Evolutionary conservation across 1,140 invertebrate species (phyloP).

Genomic region (Hestina assimilis): DNA sequence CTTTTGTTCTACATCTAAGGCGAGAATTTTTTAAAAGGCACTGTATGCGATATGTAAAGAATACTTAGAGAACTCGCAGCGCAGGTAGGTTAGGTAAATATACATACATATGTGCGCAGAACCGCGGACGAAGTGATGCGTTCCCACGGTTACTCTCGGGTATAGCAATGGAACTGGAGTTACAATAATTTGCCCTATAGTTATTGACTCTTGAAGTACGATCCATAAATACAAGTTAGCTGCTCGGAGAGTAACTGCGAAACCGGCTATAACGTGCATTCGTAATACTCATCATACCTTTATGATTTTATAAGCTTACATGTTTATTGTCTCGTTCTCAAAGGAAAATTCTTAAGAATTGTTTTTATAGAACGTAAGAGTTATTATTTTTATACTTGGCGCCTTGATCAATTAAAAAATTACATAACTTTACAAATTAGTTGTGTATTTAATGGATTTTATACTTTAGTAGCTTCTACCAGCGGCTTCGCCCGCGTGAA

Average conservation of each 20-base stretch:
- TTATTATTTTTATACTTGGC: background rate
- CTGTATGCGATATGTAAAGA: constrained; percentile 29
- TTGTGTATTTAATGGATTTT: too few species aligned
- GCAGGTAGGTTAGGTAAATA: constrained; percentile 14
- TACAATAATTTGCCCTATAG: constrained; percentile 60
- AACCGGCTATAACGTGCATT: constrained; percentile 33
- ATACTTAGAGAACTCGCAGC: constrained; percentile 15
- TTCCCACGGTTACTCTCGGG: constrained; percentile 66
- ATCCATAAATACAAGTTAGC: constrained; percentile 51
- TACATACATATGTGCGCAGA: constrained; percentile 25
- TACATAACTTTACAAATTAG: too few species aligned
- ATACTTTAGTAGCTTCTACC: too few species aligned
- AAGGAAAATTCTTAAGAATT: constrained; percentile 8
- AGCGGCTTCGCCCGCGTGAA: too few species aligned
- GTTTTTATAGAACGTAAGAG: constrained; percentile 1
- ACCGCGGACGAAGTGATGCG: constrained; percentile 40
- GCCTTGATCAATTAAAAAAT: background rate
- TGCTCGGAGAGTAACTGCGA: constrained; percentile 35
- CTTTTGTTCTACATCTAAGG: constrained; percentile 17
- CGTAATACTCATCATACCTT: constrained; percentile 28
- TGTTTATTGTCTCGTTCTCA: constrained; percentile 18
- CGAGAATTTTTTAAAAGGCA: constrained; percentile 16
- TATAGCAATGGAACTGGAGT: constrained; percentile 45
- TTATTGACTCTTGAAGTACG: constrained; percentile 54
- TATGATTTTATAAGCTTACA: constrained; percentile 27